phyloP scores from a whole-genome alignment of 2,113 vertebrate species.

The Aphyosemion australe region DNA sequence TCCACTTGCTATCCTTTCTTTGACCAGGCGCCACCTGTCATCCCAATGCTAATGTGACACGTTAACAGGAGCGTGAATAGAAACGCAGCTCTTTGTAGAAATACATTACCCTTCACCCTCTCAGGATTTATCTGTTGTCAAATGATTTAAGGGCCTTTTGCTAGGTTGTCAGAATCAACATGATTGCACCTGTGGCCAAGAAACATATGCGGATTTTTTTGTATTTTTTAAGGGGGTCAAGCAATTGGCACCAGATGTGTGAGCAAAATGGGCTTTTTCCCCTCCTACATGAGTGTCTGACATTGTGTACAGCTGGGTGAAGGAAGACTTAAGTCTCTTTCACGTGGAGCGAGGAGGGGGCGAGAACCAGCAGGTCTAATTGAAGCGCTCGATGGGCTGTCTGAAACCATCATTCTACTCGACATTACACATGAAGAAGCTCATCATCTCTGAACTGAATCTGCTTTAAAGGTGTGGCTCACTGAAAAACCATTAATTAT shows the following conservation, averaged over 20 bases:
- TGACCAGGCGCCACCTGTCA: slow-evolving; percentile 57
- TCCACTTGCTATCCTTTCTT: slow-evolving; percentile 16
- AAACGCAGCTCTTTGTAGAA: slow-evolving; percentile 55
- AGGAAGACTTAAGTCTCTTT: slow-evolving; percentile 55
- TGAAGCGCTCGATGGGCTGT: slow-evolving; percentile 62
- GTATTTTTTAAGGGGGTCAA: slow-evolving; percentile 35
- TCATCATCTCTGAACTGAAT: slow-evolving; percentile 33
- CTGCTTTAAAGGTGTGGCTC: slow-evolving; percentile 16
- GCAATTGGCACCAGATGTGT: slow-evolving; percentile 68
- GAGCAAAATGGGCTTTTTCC: slow-evolving; percentile 46
- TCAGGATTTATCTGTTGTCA: slow-evolving; percentile 64
- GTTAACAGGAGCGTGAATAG: slow-evolving; percentile 49
- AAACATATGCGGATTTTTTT: slow-evolving; percentile 56
- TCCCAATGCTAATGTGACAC: slow-evolving; percentile 61
- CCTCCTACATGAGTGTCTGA: slow-evolving; percentile 56
- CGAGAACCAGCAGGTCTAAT: slow-evolving; percentile 68
- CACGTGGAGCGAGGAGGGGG: slow-evolving; percentile 53
- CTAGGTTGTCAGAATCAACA: slow-evolving; percentile 60
- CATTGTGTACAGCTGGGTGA: slow-evolving; percentile 43
- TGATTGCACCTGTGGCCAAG: slow-evolving; percentile 66
- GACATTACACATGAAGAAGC: slow-evolving; percentile 24
- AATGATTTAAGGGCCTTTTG: slow-evolving; percentile 66
- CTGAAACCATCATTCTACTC: slow-evolving; percentile 47
- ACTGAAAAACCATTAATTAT: too few relatives aligned
- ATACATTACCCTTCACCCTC: slow-evolving; percentile 72